Conservation (phyloP, 2,113 vertebrate genomes). For the Ciconia boyciana region DNA sequence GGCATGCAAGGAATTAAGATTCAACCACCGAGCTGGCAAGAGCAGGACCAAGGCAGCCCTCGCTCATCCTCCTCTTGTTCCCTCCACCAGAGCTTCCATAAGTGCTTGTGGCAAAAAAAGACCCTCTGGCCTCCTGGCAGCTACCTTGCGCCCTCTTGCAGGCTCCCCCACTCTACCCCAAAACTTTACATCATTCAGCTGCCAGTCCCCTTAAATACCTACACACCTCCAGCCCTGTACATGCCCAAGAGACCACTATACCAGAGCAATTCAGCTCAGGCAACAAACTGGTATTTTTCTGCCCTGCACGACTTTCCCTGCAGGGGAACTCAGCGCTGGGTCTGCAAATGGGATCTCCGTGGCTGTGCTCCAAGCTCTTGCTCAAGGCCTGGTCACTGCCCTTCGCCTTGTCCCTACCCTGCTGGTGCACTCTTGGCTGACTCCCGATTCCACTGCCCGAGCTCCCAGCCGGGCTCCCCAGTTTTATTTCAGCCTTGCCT, state of each 20-base stretch:
- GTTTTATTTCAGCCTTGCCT: not conserved
- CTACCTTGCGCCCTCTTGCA: not conserved
- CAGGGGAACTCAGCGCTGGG: rapidly evolving
- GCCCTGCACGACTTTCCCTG: not conserved
- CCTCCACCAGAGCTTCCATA: not conserved
- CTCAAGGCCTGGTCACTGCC: not conserved
- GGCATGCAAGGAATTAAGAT: not conserved
- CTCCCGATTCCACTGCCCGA: not conserved
- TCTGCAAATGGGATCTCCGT: not conserved
- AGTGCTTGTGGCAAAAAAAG: rapidly evolving
- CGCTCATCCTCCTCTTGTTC: not conserved
- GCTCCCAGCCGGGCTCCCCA: not conserved
- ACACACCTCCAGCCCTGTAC: not conserved
- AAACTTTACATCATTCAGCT: not conserved
- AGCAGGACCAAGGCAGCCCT: not conserved
- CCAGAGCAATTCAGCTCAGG: not conserved
- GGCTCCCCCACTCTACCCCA: not conserved
- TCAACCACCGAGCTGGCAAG: not conserved
- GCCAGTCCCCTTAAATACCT: not conserved
- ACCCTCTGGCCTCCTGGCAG: not conserved
- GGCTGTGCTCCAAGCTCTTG: not conserved
- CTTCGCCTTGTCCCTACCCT: not conserved
- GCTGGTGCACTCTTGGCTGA: no score
- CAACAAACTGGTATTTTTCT: not conserved
- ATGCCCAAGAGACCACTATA: not conserved